Conservation (phyloP, 2,888 invertebrate genomes). For the Diarsia dahlii region DNA sequence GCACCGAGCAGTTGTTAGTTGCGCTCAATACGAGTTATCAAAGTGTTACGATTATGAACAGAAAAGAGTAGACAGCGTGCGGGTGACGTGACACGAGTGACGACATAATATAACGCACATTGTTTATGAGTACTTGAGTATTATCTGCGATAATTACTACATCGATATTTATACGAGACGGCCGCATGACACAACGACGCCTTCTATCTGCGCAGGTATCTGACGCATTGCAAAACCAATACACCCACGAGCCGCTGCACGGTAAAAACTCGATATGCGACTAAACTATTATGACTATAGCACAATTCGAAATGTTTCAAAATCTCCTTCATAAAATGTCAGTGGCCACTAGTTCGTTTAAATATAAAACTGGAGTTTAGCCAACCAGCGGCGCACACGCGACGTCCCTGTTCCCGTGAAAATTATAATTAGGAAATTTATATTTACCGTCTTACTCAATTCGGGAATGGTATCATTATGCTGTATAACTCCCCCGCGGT, state of each 20-base stretch:
- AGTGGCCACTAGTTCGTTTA: slow-evolving; percentile 79
- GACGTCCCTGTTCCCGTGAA: slow-evolving; percentile 83
- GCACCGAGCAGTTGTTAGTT: slow-evolving; percentile 15
- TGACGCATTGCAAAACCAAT: slow-evolving; percentile 25
- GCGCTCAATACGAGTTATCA: slow-evolving; percentile 55
- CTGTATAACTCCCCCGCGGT: slow-evolving; percentile 32
- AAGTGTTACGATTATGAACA: slow-evolving; percentile 43
- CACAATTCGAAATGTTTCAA: slow-evolving; percentile 72
- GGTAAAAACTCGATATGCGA: slow-evolving; percentile 35
- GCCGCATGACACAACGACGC: background rate
- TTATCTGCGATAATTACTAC: slow-evolving; percentile 40
- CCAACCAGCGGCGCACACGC: slow-evolving; percentile 79
- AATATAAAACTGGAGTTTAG: slow-evolving; percentile 84
- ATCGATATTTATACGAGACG: slow-evolving; percentile 24
- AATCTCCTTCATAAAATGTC: slow-evolving; percentile 81
- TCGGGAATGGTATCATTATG: slow-evolving; percentile 67
- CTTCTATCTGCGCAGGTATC: slow-evolving; percentile 27
- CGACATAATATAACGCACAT: slow-evolving; percentile 33
- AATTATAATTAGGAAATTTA: slow-evolving; percentile 88
- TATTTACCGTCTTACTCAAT: slow-evolving; percentile 78
- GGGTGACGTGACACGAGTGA: slow-evolving; percentile 34
- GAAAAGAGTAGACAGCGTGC: slow-evolving; percentile 27
- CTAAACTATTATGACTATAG: slow-evolving; percentile 58
- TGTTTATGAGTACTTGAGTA: slow-evolving; percentile 33
- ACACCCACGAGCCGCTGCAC: background rate